Percentiles rank a stretch among this genome's conserved stretches.
Evolutionary conservation across 2,888 invertebrate genomes (phyloP).

Genomic region (Eupithecia centaureata): DNA sequence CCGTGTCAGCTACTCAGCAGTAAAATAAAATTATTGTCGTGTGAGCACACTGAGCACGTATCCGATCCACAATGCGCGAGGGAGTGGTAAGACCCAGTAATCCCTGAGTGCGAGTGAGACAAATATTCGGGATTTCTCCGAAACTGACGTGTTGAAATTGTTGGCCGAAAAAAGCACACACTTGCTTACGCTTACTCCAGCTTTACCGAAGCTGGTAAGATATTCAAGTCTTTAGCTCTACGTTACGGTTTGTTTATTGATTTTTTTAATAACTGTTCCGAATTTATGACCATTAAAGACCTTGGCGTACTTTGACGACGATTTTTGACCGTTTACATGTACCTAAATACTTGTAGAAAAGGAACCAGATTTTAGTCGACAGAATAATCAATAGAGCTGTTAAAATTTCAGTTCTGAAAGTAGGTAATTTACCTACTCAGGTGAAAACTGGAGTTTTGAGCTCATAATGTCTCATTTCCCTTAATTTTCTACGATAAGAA

Average conservation of each 20-base stretch:
- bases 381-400: too few relatives aligned
- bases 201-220: neutral
- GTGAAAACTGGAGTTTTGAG: too few relatives aligned
- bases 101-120: slow-evolving; percentile 4
- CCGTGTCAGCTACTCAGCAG: slow-evolving; percentile 9
- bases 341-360: too few relatives aligned
- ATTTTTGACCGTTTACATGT: too few relatives aligned
- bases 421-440: too few relatives aligned
- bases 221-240: neutral
- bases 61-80: slow-evolving; percentile 7
- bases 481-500: too few relatives aligned
- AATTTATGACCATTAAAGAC: too few relatives aligned
- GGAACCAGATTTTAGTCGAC: too few relatives aligned
- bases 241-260: neutral
- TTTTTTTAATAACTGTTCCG: too few relatives aligned
- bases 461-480: too few relatives aligned
- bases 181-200: slow-evolving; percentile 5
- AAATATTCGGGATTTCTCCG: slow-evolving; percentile 1
- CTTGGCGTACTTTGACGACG: too few relatives aligned
- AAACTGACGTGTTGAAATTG: neutral
- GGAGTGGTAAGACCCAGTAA: slow-evolving; percentile 3
- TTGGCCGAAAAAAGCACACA: slow-evolving; percentile 7
- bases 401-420: too few relatives aligned
- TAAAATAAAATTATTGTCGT: slow-evolving; percentile 14
- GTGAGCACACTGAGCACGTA: slow-evolving; percentile 6